phyloP scores from a whole-genome alignment of 2,888 invertebrate species.

The Eupsilia transversa region DNA sequence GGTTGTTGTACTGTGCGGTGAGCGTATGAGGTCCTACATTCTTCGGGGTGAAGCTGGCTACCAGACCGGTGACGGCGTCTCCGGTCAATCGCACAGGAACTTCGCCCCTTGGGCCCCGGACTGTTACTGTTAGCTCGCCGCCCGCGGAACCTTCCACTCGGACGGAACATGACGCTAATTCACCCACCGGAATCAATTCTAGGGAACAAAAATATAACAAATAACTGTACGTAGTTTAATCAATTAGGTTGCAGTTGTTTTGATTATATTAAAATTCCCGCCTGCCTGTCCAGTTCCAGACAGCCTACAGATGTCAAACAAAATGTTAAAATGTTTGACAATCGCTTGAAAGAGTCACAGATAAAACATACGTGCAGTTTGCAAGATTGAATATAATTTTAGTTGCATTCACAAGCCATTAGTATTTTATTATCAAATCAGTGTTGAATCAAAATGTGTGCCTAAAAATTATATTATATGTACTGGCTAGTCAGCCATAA shows the following conservation, averaged over 20 bases:
- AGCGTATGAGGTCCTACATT: constrained; percentile 98
- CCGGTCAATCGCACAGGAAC: constrained; percentile 97
- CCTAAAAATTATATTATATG: neutral
- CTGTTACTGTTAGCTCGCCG: constrained; percentile 97
- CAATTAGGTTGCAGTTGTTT: neutral
- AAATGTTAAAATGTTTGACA: neutral
- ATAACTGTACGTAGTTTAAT: too few relatives aligned
- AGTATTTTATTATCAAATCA: neutral
- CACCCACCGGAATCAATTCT: constrained; percentile 96
- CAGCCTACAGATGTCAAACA: constrained; percentile 18
- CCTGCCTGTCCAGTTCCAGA: neutral
- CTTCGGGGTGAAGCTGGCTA: constrained; percentile 97
- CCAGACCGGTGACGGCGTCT: constrained; percentile 96
- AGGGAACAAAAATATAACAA: constrained; percentile 33
- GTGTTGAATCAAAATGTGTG: neutral
- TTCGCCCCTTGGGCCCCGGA: constrained; percentile 96
- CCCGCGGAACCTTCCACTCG: constrained; percentile 90
- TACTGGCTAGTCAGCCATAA: neutral
- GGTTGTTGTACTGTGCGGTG: constrained; percentile 97
- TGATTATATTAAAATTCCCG: constrained; percentile 36
- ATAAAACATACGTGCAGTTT: neutral
- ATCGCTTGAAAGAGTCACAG: neutral
- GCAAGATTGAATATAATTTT: neutral
- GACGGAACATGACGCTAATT: constrained; percentile 87
- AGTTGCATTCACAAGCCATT: neutral